Conservation (phyloP, 1,140 invertebrate genomes). For the Brachionus angularis region DNA sequence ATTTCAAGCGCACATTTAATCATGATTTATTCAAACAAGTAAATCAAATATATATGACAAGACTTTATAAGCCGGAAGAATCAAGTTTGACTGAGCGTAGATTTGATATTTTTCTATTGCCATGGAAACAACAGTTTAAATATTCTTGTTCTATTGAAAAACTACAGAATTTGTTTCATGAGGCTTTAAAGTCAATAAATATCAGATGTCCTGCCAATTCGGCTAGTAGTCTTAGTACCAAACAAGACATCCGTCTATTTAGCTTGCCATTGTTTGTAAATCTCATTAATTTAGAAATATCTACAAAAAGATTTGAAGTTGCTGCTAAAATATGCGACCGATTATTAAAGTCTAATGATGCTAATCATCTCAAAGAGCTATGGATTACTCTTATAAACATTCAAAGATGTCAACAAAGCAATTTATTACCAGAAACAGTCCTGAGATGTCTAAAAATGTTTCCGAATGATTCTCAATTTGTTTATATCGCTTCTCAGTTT, state of each 20-base stretch:
- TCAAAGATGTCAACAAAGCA: conserved; percentile 16
- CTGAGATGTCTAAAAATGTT: conserved; percentile 20
- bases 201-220: conserved; percentile 8
- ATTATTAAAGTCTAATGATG: conserved; percentile 23
- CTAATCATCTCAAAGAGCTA: conserved; percentile 14
- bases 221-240: not conserved
- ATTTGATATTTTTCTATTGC: conserved; percentile 28
- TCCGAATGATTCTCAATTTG: conserved; percentile 13
- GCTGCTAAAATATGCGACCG: conserved; percentile 9
- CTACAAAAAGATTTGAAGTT: conserved; percentile 24
- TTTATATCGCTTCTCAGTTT: not conserved
- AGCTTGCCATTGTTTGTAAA: conserved; percentile 30
- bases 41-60: not conserved
- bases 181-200: conserved; percentile 33
- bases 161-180: conserved; percentile 37
- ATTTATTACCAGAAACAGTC: not conserved
- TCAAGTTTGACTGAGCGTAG: not conserved
- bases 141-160: conserved; percentile 28
- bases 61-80: too few relatives aligned
- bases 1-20: not conserved
- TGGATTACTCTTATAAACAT: conserved; percentile 13
- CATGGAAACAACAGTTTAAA: conserved; percentile 7
- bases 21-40: not conserved
- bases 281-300: conserved; percentile 19
- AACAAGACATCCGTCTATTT: conserved; percentile 16